A percentile compares a stretch with the other conserved stretches of the same genome.
These are phyloP conservation scores for Eupithecia centaureata DNA, from an alignment of 2,888 invertebrate genomes.

Conservation along the genomic window DNA sequence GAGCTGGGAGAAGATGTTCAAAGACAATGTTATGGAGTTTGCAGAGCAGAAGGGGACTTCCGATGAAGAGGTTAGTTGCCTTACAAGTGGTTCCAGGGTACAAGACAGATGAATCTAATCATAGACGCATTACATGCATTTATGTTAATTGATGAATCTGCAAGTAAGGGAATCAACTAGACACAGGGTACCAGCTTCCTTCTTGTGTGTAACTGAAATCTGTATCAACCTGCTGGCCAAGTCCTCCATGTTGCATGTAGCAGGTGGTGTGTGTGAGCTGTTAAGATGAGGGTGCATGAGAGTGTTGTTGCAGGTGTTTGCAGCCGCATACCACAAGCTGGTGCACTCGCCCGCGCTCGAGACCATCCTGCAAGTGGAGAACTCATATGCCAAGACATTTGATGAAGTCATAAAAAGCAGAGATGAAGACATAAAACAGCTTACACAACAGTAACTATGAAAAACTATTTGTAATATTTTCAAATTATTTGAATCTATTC, in stretches of 20 bases:
- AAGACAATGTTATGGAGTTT: conserved; percentile 92
- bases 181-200: neutral
- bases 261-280: neutral
- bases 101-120: too few relatives aligned
- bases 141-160: neutral
- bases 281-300: neutral
- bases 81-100: neutral
- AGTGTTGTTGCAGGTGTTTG: conserved; percentile 83
- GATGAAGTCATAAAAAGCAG: conserved; percentile 88
- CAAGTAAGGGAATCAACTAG: neutral
- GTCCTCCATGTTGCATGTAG: neutral
- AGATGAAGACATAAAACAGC: conserved; percentile 87
- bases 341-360: conserved; percentile 95
- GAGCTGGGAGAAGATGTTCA: conserved; percentile 91
- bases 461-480: neutral
- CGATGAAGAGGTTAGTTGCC: conserved; percentile 86
- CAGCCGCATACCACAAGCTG: conserved; percentile 91
- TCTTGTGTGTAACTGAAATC: neutral
- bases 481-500: too few relatives aligned
- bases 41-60: conserved; percentile 91
- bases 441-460: conserved; percentile 85
- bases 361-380: conserved; percentile 94
- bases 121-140: too few relatives aligned
- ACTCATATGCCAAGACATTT: conserved; percentile 92
- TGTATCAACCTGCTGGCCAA: neutral